Percentiles rank a stretch among this genome's conserved stretches.
phyloP scores from a whole-genome alignment of 2,113 vertebrate species.

The Catharus fuscescens region DNA sequence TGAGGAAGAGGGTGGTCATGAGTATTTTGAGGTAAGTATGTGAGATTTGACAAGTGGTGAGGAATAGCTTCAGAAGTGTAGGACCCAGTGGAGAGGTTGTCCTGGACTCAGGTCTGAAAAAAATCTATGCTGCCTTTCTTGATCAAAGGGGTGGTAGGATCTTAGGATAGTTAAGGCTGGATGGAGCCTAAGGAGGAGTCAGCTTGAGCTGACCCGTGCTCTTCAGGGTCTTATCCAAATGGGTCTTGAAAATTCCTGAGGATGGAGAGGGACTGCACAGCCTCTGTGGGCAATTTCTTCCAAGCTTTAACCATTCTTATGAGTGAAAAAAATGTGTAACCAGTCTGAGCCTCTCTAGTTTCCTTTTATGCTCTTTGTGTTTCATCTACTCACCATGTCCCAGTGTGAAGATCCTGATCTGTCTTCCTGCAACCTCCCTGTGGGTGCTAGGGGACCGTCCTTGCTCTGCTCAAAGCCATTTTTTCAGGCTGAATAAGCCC shows the following conservation, averaged over 20 bases:
- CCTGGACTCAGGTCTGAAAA: not conserved
- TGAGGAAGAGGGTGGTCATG: accelerated
- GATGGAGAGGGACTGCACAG: not conserved
- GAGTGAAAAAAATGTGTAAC: not conserved
- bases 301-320: not conserved
- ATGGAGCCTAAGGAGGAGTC: not conserved
- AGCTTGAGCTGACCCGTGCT: not conserved
- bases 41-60: not conserved
- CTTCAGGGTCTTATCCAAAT: not conserved
- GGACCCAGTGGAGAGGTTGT: not conserved
- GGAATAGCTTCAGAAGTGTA: not conserved
- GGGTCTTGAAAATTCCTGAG: not conserved
- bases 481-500: not conserved
- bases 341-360: not conserved
- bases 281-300: not conserved
- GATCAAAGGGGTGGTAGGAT: not conserved
- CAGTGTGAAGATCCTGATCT: not conserved
- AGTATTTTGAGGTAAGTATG: not conserved
- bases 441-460: not conserved
- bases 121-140: not conserved
- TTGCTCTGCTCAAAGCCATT: not conserved
- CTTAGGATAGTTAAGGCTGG: not conserved
- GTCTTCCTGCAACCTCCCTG: not conserved
- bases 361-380: not conserved
- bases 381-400: not conserved